phyloP scores from a whole-genome alignment of 1,140 invertebrate genomes.

The Drosophila takahashii region DNA sequence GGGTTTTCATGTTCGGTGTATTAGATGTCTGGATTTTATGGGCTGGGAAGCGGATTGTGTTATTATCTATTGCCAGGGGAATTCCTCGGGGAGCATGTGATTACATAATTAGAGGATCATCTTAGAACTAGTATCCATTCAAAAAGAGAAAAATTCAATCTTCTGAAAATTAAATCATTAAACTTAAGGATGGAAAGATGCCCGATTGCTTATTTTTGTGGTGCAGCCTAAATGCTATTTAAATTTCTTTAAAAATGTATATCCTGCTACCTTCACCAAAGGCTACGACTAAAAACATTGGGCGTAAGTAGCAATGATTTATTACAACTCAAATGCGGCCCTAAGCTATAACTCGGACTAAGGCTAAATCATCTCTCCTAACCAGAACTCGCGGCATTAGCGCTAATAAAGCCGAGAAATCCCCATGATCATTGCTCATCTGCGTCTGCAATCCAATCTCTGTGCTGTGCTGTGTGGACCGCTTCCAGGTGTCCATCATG shows the following conservation, averaged over 20 bases:
- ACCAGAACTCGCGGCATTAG: conserved; percentile 17
- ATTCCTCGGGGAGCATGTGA: conserved; percentile 1
- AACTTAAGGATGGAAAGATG: not conserved
- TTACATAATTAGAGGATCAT: conserved; percentile 14
- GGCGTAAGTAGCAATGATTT: not conserved
- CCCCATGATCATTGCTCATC: conserved; percentile 42
- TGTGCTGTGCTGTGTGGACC: not conserved
- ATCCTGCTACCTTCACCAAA: too few species aligned
- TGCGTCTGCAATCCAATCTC: conserved; percentile 25
- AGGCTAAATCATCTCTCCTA: conserved; percentile 1
- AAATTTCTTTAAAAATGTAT: too few species aligned
- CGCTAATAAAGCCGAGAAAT: conserved; percentile 33
- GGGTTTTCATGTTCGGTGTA: not conserved
- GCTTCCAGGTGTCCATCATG: conserved; percentile 37
- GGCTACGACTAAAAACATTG: not conserved
- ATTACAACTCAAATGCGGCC: not conserved
- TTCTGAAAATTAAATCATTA: not conserved
- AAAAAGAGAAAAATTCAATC: not conserved
- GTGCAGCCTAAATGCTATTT: not conserved
- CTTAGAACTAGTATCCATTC: not conserved
- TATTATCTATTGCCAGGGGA: conserved; percentile 17
- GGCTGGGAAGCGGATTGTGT: conserved; percentile 25
- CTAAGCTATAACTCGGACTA: not conserved
- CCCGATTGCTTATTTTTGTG: not conserved
- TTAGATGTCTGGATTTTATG: conserved; percentile 24